Conservation (phyloP, 2,113 vertebrate genomes). For the Corvus hawaiiensis region DNA sequence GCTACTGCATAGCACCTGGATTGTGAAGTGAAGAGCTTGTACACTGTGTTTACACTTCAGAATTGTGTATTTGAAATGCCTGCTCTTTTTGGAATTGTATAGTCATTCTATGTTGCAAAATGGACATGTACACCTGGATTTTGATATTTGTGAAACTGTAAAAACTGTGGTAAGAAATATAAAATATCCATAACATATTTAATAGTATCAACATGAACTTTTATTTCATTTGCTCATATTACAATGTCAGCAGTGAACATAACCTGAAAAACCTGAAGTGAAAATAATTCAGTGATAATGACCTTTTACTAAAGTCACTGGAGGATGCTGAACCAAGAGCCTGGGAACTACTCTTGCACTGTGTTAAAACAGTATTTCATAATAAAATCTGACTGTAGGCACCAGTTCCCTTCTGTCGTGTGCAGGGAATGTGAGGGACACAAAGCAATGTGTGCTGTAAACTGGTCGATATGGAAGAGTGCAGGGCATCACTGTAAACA, state of each 20-base stretch:
- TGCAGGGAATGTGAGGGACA: not conserved
- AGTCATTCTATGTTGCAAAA: slow-evolving; percentile 56
- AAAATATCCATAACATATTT: slow-evolving; percentile 36
- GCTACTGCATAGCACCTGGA: slow-evolving; percentile 57
- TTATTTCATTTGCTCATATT: not conserved
- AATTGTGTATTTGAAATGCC: slow-evolving; percentile 63
- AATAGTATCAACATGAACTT: not conserved
- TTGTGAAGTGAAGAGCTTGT: slow-evolving; percentile 44
- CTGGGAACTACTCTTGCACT: not conserved
- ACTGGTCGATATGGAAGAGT: accelerated
- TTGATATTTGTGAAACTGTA: slow-evolving; percentile 71
- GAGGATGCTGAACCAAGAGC: not conserved
- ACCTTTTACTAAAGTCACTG: not conserved
- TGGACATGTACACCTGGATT: slow-evolving; percentile 61
- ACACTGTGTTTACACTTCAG: slow-evolving; percentile 71
- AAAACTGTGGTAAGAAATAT: slow-evolving; percentile 63
- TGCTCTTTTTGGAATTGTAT: slow-evolving; percentile 69
- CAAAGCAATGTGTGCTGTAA: not conserved
- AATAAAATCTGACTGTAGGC: not conserved
- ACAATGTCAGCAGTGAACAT: not conserved
- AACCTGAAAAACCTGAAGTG: not conserved
- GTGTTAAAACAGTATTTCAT: not conserved
- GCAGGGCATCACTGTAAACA: not conserved
- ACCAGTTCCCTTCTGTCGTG: not conserved
- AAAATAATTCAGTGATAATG: not conserved